Base-by-base conservation (phyloP, 2,113 vertebrate genomes). In the Emydocephalus ijimae region DNA sequence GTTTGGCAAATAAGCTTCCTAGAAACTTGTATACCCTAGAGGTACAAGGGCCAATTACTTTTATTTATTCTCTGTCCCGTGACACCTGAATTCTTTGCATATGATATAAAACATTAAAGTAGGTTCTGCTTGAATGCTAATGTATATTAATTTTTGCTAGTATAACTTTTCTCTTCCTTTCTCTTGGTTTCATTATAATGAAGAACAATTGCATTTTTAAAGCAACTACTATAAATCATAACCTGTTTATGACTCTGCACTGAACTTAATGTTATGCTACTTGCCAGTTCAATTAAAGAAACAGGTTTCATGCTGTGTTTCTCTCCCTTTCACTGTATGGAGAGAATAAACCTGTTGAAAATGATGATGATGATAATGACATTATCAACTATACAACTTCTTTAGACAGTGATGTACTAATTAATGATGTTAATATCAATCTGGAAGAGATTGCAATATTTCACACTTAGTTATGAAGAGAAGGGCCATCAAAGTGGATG, bases 71-170 rank as follows among this genome's bases (percentile, higher is more conserved):
- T 88, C 91, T 88, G 87, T 61, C 91, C 54, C 86, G 43, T 88
- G 91, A 54, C 20, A 88, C 59, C 86, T 92, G 91, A 74, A 88
- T 54, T 54, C 50, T 88, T 88, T 88, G 86, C 23, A 55, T 88
- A 52, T 88, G 59, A 88, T 88, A 92, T 74, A 74, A 92, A 92
- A 74, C n/a, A 45, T 88, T 88, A 88, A 74, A 74, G 50, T 88
- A 4, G 48, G 59, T 74, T 88, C 86, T 92, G 86, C 86, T 92
- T 92, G 23, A 69, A n/a, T 43, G 74, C 59, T 88, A 92, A 88
- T 92, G 34, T 54, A 48, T 87, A 92, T 92, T 88, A 88, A 92
- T 92, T 88, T 88, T 88, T 92, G 59, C 50, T 88, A 92, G 88
- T 92, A 87, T 64, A 92, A 88, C 48, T 57, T 86, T 59, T 23